Conservation (phyloP, 2,888 invertebrate genomes). For the Gryllus longicercus region DNA sequence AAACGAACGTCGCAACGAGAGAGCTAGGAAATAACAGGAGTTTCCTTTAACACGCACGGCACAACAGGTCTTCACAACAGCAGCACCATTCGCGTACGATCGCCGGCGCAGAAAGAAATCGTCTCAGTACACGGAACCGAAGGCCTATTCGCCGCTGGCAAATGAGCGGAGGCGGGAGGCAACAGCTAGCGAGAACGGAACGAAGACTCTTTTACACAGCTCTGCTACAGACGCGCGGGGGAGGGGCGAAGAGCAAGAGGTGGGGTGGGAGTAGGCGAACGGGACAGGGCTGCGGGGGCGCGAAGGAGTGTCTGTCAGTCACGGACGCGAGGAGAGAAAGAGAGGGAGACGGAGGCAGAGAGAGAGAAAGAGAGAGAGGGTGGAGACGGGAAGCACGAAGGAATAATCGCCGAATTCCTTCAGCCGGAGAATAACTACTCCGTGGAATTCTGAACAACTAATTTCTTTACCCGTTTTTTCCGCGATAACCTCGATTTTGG, state of each 20-base stretch:
- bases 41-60: background rate
- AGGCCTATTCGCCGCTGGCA: background rate
- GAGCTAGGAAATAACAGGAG: too few species aligned
- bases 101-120: background rate
- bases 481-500: slow-evolving; percentile 37
- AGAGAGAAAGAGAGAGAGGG: background rate
- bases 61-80: background rate
- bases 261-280: background rate
- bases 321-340: background rate
- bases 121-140: background rate
- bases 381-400: background rate
- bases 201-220: background rate
- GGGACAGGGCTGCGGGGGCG: background rate
- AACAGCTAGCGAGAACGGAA: background rate
- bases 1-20: too few species aligned
- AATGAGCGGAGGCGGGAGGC: too few species aligned
- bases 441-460: slow-evolving; percentile 32
- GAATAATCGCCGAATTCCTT: slow-evolving; percentile 12
- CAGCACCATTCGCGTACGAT: background rate
- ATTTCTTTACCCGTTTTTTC: slow-evolving; percentile 38
- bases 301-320: background rate
- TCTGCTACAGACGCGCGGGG: background rate
- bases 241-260: background rate
- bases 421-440: background rate
- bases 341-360: background rate